Percentiles rank a stretch among this genome's conserved stretches.
Evolutionary conservation across 2,113 vertebrate genomes (phyloP).

Genomic region (Sebastes schlegelii): DNA sequence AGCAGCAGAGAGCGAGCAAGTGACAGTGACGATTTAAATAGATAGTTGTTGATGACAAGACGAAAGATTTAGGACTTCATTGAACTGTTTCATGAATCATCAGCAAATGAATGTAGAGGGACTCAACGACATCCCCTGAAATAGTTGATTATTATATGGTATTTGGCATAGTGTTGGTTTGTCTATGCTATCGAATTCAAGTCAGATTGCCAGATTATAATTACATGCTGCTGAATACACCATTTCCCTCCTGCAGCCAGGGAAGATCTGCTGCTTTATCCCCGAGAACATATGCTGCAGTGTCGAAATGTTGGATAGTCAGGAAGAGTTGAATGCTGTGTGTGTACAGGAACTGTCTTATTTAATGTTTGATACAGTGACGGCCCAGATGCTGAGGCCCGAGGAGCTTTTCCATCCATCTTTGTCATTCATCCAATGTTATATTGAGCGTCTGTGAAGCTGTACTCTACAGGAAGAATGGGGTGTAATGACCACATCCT

Average conservation of each 20-base stretch:
- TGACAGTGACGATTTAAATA: slow-evolving; percentile 3
- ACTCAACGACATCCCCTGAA: slow-evolving; percentile 26
- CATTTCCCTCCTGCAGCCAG: slow-evolving; percentile 2
- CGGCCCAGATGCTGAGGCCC: slow-evolving; percentile 13
- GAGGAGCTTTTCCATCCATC: slow-evolving; percentile 12
- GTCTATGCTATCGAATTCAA: slow-evolving; percentile 18
- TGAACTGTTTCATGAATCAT: slow-evolving; percentile 38
- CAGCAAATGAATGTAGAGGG: slow-evolving; percentile 16
- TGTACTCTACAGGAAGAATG: slow-evolving; percentile 30
- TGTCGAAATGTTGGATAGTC: not conserved
- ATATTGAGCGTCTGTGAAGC: slow-evolving; percentile 20
- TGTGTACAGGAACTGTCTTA: not conserved
- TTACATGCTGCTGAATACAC: slow-evolving; percentile 43
- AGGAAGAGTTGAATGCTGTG: slow-evolving; percentile 13
- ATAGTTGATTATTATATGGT: slow-evolving; percentile 27
- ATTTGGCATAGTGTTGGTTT: slow-evolving; percentile 14
- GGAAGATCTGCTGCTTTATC: slow-evolving; percentile 37
- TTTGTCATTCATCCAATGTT: slow-evolving; percentile 32
- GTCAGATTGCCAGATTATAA: slow-evolving; percentile 42
- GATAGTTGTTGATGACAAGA: not conserved
- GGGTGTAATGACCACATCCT: slow-evolving; percentile 54
- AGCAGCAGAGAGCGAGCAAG: not conserved
- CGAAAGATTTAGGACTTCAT: slow-evolving; percentile 22
- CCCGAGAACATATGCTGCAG: slow-evolving; percentile 34
- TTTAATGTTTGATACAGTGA: slow-evolving; percentile 29